A percentile compares a stretch with the other conserved stretches of the same genome.
Conservation (phyloP, 92 coral and sea anemone genomes). For the Paramuricea clavata region DNA sequence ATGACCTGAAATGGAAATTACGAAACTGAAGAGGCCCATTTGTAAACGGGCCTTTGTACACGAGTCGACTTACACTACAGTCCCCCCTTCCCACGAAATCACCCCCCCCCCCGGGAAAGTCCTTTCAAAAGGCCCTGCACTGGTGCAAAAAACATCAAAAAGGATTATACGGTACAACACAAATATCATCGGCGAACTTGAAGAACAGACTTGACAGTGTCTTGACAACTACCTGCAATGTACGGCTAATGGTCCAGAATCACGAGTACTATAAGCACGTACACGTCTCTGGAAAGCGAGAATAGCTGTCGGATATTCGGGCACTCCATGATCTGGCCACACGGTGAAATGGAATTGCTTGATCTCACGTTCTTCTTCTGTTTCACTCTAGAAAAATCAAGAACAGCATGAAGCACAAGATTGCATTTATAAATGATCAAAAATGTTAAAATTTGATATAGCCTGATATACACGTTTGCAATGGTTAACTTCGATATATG, state of each 20-base stretch:
- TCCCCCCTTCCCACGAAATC: too few species aligned
- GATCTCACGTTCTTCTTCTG: conserved; percentile 95
- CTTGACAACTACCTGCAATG: conserved; percentile 85
- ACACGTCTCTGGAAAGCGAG: conserved; percentile 93
- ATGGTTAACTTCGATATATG: too few species aligned
- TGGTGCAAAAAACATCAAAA: too few species aligned
- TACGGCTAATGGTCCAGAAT: conserved; percentile 85
- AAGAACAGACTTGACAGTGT: neutral
- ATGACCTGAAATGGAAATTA: too few species aligned
- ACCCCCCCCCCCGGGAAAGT: too few species aligned
- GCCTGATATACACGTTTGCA: neutral
- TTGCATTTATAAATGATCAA: neutral
- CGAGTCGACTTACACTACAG: too few species aligned
- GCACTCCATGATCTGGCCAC: conserved; percentile 99
- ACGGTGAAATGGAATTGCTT: conserved; percentile 98
- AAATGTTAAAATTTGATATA: too few species aligned
- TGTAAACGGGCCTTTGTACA: too few species aligned
- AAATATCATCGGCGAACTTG: too few species aligned
- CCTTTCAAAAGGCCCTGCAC: too few species aligned
- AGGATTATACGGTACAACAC: too few species aligned
- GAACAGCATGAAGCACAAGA: neutral
- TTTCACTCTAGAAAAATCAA: conserved; percentile 76
- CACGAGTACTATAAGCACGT: conserved; percentile 91
- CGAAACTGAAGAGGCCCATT: too few species aligned
- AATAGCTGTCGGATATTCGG: conserved; percentile 97